Evolutionary conservation across 1,140 invertebrate species (phyloP), one percentile per base, ranked within the genome.

Genomic region (Drosophila elegans): DNA sequence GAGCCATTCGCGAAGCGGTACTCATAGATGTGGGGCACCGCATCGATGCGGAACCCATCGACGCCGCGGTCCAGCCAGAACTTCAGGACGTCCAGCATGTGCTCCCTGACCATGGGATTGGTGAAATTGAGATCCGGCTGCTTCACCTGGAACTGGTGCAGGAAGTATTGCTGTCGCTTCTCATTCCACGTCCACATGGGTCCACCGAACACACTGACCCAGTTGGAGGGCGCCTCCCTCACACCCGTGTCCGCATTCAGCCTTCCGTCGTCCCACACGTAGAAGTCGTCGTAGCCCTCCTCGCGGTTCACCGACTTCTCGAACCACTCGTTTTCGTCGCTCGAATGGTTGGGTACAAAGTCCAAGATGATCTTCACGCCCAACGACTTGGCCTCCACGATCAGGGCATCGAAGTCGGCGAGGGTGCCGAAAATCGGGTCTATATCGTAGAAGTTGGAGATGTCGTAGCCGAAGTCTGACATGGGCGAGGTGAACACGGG

Each of bases 61-160:
- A 97, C 95, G 1, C 95, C 96, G 79, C 93, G 94, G 21, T 95
- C 93, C 12, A 97, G 76, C 96, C 97, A 97, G 80, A 96, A 97
- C 25, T 93, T 90, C 2, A 97, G 78, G 12, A 96, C 93, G 55
- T 95, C 93, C 93, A 90, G 73, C 93, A 97, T 94, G 80, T 95
- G 95, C 69, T 94, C 80, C 2, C 94, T 92, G 2, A 97, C 94
- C 44, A 85, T 79, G 4, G 93, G 91, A 90, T 95, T 95, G 16
- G 94, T 92, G 66, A 95, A 96, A 92, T 97, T 96, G 0, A 97
- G 91, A 77, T 97, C 96, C 0, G 96, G 95, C 74, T 96, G 95
- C 46, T 94, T 92, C 2, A 76, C 68, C 2, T 92, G 78, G 79
- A 96, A 96, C 74, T 95, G 94, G 85, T 96, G 95, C 6, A 95